Conservation (phyloP, 2,113 vertebrate genomes). For the Heterochromis multidens region DNA sequence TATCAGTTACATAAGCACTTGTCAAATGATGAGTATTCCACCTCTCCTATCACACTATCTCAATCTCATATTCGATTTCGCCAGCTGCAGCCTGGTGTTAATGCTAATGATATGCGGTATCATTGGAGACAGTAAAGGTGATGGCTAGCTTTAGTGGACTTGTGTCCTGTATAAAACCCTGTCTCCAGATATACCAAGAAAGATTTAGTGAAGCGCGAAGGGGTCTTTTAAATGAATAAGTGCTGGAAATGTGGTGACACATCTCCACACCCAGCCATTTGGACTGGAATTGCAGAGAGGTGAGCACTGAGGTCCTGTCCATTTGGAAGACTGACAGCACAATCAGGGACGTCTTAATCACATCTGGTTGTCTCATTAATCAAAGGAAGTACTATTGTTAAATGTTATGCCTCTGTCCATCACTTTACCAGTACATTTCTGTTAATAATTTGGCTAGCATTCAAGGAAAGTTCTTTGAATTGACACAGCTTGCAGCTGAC, state of each 20-base stretch:
- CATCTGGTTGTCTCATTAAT: conserved; percentile 69
- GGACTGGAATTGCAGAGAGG: conserved; percentile 55
- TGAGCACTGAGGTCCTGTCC: conserved; percentile 60
- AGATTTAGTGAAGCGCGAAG: conserved; percentile 68
- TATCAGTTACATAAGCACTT: neutral
- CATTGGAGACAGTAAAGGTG: conserved; percentile 52
- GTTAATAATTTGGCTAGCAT: conserved; percentile 74
- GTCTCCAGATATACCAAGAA: conserved; percentile 50
- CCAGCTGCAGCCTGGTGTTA: conserved; percentile 28
- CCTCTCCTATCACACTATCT: neutral
- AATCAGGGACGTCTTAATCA: conserved; percentile 75
- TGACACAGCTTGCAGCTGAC: neutral
- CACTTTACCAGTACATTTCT: conserved; percentile 51
- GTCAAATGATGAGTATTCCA: neutral
- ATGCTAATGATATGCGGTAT: conserved; percentile 49
- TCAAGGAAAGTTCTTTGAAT: conserved; percentile 62
- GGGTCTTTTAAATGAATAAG: conserved; percentile 72
- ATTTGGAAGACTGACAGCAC: conserved; percentile 78
- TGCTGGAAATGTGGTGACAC: conserved; percentile 58
- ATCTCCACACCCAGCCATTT: conserved; percentile 65
- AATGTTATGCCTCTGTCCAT: conserved; percentile 61
- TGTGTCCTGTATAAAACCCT: conserved; percentile 54
- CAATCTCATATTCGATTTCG: conserved; percentile 33
- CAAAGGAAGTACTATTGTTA: conserved; percentile 66
- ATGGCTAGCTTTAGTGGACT: conserved; percentile 59